Conservation (phyloP, 2,888 invertebrate species). For the Platycheirus albimanus region DNA sequence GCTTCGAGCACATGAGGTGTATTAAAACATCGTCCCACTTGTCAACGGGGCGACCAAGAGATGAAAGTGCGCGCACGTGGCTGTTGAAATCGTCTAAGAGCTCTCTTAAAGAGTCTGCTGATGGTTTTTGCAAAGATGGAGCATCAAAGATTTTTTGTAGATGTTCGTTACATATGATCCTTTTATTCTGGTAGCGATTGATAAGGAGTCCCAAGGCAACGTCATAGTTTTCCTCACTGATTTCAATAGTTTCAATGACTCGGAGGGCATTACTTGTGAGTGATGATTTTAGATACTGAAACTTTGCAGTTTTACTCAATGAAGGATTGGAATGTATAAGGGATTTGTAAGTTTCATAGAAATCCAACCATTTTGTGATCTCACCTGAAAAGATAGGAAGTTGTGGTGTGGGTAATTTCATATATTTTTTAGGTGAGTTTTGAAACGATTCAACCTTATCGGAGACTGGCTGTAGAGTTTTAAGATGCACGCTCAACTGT, state of each 20-base stretch:
- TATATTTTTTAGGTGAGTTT: neutral
- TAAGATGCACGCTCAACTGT: neutral
- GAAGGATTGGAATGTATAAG: conserved; percentile 14
- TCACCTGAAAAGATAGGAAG: conserved; percentile 23
- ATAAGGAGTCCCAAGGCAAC: too few species aligned
- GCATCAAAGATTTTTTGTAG: conserved; percentile 9
- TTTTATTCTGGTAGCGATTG: too few species aligned
- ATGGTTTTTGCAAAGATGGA: neutral
- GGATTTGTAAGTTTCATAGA: conserved; percentile 26
- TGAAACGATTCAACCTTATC: neutral
- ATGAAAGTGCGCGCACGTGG: neutral
- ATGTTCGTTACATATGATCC: neutral
- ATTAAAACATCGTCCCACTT: conserved; percentile 21
- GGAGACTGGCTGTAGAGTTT: neutral
- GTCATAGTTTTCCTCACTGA: too few species aligned
- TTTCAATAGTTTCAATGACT: conserved; percentile 2
- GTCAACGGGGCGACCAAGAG: neutral
- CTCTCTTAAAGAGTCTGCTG: neutral
- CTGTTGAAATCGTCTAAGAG: neutral
- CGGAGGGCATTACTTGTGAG: neutral
- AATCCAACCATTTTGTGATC: conserved; percentile 30
- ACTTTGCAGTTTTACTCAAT: neutral
- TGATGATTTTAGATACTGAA: conserved; percentile 3
- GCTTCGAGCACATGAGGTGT: conserved; percentile 2
- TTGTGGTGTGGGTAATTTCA: neutral